Evolutionary conservation across 2,113 vertebrate species (phyloP).

Genomic region (Neolamprologus falcicula): DNA sequence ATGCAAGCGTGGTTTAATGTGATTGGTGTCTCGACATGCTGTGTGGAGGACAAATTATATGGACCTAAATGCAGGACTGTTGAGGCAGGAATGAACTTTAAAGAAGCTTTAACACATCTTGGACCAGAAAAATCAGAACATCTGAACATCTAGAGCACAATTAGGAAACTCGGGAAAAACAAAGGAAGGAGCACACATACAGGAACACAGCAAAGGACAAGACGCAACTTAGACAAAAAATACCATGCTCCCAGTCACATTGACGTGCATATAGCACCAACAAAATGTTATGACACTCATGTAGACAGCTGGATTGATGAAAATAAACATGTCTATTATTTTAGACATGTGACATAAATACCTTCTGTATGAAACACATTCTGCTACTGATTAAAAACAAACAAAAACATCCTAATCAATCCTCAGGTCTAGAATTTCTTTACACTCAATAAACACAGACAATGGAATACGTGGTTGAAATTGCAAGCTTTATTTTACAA

Average conservation of each 20-base stretch:
- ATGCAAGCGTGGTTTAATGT: not conserved
- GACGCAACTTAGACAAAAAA: not conserved
- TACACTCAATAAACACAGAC: not conserved
- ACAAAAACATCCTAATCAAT: not conserved
- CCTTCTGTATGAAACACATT: not conserved
- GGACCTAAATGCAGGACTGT: not conserved
- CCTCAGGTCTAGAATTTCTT: not conserved
- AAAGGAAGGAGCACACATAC: not conserved
- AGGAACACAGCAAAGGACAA: not conserved
- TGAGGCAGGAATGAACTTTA: not conserved
- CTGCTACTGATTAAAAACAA: not conserved
- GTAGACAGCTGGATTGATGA: not conserved
- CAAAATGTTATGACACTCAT: not conserved
- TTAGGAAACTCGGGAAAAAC: not conserved
- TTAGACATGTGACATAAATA: not conserved
- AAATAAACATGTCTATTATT: not conserved
- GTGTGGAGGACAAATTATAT: not conserved
- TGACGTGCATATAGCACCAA: not conserved
- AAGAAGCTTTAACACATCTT: not conserved
- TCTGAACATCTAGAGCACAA: not conserved
- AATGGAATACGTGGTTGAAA: not conserved
- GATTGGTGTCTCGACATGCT: not conserved
- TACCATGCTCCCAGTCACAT: not conserved
- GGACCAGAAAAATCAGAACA: not conserved
- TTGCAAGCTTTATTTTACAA: not conserved